Conservation (phyloP, 2,888 invertebrate species). For the Thera britannica region DNA sequence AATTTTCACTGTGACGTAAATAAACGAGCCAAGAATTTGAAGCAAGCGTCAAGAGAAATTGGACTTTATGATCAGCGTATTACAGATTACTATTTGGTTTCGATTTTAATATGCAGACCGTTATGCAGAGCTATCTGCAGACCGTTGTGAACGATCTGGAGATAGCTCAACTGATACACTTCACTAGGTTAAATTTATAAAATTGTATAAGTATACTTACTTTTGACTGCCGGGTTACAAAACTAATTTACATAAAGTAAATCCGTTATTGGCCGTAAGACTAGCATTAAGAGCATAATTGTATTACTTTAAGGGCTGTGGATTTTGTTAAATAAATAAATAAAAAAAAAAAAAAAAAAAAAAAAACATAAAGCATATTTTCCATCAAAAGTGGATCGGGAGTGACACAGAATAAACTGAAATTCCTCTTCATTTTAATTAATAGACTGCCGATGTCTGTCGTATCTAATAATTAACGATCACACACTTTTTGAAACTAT, state of each 20-base stretch:
- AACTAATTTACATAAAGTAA: too few species aligned
- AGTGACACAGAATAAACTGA: conserved; percentile 30
- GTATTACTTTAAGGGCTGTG: too few species aligned
- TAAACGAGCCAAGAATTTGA: conserved; percentile 4
- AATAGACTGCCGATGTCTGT: conserved; percentile 55
- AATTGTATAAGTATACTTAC: too few species aligned
- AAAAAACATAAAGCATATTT: conserved; percentile 2
- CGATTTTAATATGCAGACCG: background rate
- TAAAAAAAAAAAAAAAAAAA: too few species aligned
- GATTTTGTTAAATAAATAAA: too few species aligned
- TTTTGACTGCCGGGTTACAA: too few species aligned
- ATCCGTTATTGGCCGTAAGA: too few species aligned
- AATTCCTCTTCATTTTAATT: conserved; percentile 63
- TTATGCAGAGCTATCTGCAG: too few species aligned
- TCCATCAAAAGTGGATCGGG: background rate
- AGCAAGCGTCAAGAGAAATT: conserved; percentile 1
- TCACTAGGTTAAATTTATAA: too few species aligned
- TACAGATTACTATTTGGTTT: background rate
- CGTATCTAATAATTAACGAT: conserved; percentile 47
- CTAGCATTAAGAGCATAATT: too few species aligned
- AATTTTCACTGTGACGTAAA: conserved; percentile 7
- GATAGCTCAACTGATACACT: too few species aligned
- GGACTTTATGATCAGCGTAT: background rate
- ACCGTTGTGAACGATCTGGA: too few species aligned
- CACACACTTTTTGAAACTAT: conserved; percentile 27